These are phyloP conservation scores for Morone chrysops DNA, from an alignment of 2,113 vertebrate genomes.

Conservation along the genomic window DNA sequence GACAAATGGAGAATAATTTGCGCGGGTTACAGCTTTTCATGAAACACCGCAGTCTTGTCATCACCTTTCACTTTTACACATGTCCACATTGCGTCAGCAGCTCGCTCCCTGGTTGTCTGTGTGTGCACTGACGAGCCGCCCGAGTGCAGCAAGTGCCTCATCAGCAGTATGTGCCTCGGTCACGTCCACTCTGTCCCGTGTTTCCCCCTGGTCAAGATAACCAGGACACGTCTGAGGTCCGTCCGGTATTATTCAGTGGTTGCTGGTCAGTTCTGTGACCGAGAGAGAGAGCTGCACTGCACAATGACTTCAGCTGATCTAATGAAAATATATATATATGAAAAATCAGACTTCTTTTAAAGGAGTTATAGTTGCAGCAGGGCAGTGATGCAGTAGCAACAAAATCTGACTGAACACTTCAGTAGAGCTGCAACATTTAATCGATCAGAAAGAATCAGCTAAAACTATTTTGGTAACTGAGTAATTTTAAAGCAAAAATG, in stretches of 20 bases:
- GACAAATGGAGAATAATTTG: background rate
- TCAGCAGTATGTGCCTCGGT: conserved; percentile 61
- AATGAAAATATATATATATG: conserved; percentile 1
- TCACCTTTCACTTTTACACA: conserved; percentile 45
- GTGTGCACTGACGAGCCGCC: conserved; percentile 12
- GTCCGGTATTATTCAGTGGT: conserved; percentile 9
- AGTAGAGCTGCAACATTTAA: background rate
- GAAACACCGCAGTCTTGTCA: conserved; percentile 39
- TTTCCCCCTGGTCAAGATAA: conserved; percentile 19
- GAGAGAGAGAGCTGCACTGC: background rate
- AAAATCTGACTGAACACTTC: background rate
- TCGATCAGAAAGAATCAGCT: background rate
- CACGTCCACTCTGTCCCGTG: background rate
- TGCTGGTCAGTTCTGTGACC: conserved; percentile 11
- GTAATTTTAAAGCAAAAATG: background rate
- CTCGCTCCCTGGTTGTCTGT: conserved; percentile 1
- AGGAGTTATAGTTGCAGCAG: background rate
- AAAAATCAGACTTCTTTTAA: conserved; percentile 2
- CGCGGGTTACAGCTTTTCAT: background rate
- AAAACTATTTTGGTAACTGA: background rate
- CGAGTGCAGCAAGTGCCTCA: conserved; percentile 18
- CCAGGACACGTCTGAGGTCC: background rate
- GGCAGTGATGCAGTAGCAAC: background rate
- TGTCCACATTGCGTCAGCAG: conserved; percentile 56
- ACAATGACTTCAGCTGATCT: conserved; percentile 4